Conservation (phyloP, 2,113 vertebrate species). For the Centropristis striata region DNA sequence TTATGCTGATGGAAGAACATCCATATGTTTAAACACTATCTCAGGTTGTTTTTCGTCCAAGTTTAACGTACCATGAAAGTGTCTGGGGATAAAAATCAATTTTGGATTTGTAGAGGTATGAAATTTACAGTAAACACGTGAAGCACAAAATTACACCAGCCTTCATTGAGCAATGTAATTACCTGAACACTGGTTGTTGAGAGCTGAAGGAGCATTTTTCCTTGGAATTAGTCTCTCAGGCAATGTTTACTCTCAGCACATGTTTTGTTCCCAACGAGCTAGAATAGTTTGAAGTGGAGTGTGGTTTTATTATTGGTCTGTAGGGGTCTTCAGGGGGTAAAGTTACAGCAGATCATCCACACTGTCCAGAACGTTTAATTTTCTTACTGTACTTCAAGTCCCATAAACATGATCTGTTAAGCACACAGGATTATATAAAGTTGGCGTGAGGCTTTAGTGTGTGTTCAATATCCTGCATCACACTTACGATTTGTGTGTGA, state of each 20-base stretch:
- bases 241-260: slow-evolving; percentile 10
- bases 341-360: neutral
- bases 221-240: slow-evolving; percentile 7
- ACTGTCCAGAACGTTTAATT: neutral
- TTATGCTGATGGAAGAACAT: neutral
- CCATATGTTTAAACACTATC: slow-evolving; percentile 6
- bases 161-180: slow-evolving; percentile 34
- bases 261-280: neutral
- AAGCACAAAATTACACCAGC: slow-evolving; percentile 35
- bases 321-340: neutral
- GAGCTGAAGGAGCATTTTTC: neutral
- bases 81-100: slow-evolving; percentile 18
- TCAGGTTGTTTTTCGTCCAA: slow-evolving; percentile 17
- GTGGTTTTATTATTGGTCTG: neutral
- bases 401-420: neutral
- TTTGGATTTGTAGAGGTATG: slow-evolving; percentile 13
- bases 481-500: neutral
- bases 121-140: slow-evolving; percentile 33
- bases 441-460: neutral
- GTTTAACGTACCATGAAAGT: slow-evolving; percentile 27
- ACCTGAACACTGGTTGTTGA: slow-evolving; percentile 15
- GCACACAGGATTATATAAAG: neutral
- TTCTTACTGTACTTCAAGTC: neutral
- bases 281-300: neutral
- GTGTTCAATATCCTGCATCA: slow-evolving; percentile 7